phyloP scores from a whole-genome alignment of 2,888 invertebrate genomes.

The Platycheirus rosarum region DNA sequence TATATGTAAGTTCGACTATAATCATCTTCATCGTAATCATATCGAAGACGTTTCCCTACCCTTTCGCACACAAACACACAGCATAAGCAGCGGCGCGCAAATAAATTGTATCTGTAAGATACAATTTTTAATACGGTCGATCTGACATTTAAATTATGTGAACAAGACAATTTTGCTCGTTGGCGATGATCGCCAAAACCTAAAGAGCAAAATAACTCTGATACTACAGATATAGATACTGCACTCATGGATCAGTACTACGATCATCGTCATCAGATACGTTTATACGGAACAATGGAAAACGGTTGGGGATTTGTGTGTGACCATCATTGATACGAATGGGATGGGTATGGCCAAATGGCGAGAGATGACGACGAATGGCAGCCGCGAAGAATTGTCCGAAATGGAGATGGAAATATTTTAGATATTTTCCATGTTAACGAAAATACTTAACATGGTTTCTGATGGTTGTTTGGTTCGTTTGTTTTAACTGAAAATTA shows the following conservation, averaged over 20 bases:
- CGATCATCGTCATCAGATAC: constrained; percentile 67
- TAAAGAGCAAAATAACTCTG: constrained; percentile 71
- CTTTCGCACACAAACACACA: constrained; percentile 4
- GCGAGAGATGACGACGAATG: constrained; percentile 67
- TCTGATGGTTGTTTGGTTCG: constrained; percentile 36
- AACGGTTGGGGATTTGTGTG: constrained; percentile 50
- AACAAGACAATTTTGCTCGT: constrained; percentile 77
- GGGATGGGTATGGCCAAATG: constrained; percentile 47
- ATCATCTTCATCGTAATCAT: constrained; percentile 71
- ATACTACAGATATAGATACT: constrained; percentile 73
- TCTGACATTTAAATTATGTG: constrained; percentile 83
- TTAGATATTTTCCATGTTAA: constrained; percentile 67
- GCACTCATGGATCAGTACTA: constrained; percentile 68
- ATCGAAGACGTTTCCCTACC: constrained; percentile 57
- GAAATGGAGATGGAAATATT: constrained; percentile 71
- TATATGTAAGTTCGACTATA: constrained; percentile 70
- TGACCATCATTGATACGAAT: constrained; percentile 42
- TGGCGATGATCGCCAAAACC: constrained; percentile 70
- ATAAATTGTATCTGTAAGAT: constrained; percentile 73
- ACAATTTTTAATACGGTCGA: constrained; percentile 81
- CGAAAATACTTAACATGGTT: constrained; percentile 71
- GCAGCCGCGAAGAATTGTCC: constrained; percentile 63
- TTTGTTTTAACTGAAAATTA: constrained; percentile 9
- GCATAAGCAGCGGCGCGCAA: constrained; percentile 25
- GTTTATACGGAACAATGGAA: constrained; percentile 72